These are phyloP conservation scores for Eretmocerus hayati DNA, from an alignment of 2,888 invertebrate species.

Conservation along the genomic window DNA sequence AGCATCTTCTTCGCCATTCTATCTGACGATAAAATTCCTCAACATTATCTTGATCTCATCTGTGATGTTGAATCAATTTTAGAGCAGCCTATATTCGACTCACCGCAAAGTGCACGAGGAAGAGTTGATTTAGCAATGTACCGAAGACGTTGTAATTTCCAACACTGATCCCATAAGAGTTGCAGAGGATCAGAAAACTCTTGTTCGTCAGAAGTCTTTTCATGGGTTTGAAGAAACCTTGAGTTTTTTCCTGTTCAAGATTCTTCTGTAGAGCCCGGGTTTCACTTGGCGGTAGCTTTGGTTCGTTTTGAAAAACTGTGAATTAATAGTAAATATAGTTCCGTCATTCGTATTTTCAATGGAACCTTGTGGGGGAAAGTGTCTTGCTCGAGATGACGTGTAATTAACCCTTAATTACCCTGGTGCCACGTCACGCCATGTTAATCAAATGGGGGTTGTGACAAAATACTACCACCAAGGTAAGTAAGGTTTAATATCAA, in stretches of 20 bases:
- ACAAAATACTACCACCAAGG: too few species aligned
- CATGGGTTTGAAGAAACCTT: conserved; percentile 37
- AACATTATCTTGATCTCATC: too few species aligned
- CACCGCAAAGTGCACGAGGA: conserved; percentile 46
- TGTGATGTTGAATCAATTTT: not conserved
- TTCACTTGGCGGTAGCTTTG: conserved; percentile 53
- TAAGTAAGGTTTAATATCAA: too few species aligned
- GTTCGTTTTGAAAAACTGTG: conserved; percentile 55
- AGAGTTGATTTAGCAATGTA: conserved; percentile 54
- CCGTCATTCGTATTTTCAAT: too few species aligned
- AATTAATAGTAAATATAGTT: too few species aligned
- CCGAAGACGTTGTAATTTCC: conserved; percentile 67
- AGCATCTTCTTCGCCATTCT: conserved; percentile 51
- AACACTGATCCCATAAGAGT: conserved; percentile 63
- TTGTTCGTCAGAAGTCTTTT: conserved; percentile 52
- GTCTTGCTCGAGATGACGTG: too few species aligned
- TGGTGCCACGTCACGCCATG: too few species aligned
- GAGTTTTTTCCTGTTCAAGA: conserved; percentile 22
- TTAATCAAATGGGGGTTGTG: too few species aligned
- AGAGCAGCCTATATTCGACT: conserved; percentile 22
- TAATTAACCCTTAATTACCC: too few species aligned
- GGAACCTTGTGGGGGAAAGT: too few species aligned
- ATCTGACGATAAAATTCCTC: not conserved
- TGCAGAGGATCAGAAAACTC: conserved; percentile 53
- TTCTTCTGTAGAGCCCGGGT: conserved; percentile 35